phyloP scores from a whole-genome alignment of 1,140 invertebrate species.

The Leptopilina clavipes region DNA sequence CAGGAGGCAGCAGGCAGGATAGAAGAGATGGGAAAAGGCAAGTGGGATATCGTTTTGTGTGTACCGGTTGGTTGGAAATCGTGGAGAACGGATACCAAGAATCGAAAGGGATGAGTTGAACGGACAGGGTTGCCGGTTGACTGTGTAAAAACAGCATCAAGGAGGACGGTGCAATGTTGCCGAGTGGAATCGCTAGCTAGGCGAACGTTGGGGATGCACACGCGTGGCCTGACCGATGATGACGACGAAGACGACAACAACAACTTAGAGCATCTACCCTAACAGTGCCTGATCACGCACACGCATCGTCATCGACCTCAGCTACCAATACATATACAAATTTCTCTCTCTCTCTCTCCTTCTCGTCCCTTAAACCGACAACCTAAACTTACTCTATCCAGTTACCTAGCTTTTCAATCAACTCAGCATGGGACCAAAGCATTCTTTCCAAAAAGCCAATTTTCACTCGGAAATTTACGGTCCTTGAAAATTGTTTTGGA shows the following conservation, averaged over 20 bases:
- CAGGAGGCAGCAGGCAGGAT: not conserved
- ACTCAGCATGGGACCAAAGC: no score
- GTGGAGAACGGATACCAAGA: slow-evolving; percentile 30
- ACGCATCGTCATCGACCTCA: not conserved
- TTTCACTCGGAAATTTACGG: no score
- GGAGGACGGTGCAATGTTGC: slow-evolving; percentile 20
- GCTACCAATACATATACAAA: no score
- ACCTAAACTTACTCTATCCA: no score
- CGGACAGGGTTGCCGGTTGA: slow-evolving; percentile 21
- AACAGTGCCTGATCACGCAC: slow-evolving; percentile 26
- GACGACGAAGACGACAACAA: not conserved
- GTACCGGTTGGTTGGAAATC: slow-evolving; percentile 18
- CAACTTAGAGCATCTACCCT: slow-evolving; percentile 12
- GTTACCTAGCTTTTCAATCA: no score
- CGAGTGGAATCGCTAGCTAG: slow-evolving; percentile 7
- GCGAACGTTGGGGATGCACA: slow-evolving; percentile 35
- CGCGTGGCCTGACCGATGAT: slow-evolving; percentile 14
- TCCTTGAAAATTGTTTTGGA: no score
- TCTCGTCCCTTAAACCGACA: no score
- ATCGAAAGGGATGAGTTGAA: slow-evolving; percentile 24
- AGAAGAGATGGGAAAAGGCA: not conserved
- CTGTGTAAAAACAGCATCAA: slow-evolving; percentile 17
- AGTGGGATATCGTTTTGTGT: slow-evolving; percentile 6
- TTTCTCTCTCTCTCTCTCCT: no score
- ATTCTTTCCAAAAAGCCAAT: no score